Base-by-base conservation (phyloP, 2,888 invertebrate genomes). In the Scaptomyza caliginosa region DNA sequence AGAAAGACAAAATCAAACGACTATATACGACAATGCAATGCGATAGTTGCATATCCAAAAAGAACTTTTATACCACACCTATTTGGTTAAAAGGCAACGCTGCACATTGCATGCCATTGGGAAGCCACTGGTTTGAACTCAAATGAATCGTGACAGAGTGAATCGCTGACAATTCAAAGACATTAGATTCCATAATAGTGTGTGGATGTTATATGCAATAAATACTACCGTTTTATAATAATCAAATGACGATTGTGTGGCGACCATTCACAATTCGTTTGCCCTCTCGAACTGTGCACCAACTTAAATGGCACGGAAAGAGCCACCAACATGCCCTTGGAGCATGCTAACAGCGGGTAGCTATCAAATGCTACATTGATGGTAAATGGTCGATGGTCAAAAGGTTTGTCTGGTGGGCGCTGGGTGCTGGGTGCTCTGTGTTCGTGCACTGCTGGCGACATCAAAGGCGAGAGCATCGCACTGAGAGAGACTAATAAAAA, bases 191-290 rank as follows among this genome's bases (percentile, higher is more conserved):
- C 38, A 24, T n/a, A 45, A 39, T 43, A 36, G 49, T 54, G 52
- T 13, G 39, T 39, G 50, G 19, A 51, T 30, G 56, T 66, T 73
- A 77, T 80, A 77, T 80, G 87, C 85, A 83, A 89, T 89, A 89
- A 89, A 89, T 88, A 88, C 69, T 76, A 58, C 55, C 70, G 80
- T 80, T 89, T 86, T 81, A 84, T 75, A 89, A 86, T 80, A 89
- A 83, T 89, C 88, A 74, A 89, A 88, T 88, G 79, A 77, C 76
- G 63, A 56, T 80, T 85, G 79, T 51, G 68, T n/a, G 81, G 52
- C 56, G 63, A 65, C 56, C 19, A 38, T 64, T 70, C 46, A 40
- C 49, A 48, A 38, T 48, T 52, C 26, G 48, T 13, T 49, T 26
- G 38, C 28, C 23, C 17, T 19, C 8, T 55, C 45, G 51, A 52